A percentile compares a stretch with the other conserved stretches of the same genome.
phyloP scores from a whole-genome alignment of 2,113 vertebrate genomes.

The Phycodurus eques region DNA sequence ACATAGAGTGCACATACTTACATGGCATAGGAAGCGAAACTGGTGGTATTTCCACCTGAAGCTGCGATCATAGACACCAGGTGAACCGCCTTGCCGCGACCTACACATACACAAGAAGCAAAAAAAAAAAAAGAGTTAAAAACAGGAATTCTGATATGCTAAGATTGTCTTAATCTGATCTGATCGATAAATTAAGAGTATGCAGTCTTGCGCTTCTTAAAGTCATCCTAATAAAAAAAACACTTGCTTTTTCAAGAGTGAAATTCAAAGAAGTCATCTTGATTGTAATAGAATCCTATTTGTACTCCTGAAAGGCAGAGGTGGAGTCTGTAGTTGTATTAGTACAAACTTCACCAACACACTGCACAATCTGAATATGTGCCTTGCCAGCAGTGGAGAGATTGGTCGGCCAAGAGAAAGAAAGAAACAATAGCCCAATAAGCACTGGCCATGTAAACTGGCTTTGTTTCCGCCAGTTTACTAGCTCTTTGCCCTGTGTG shows the following conservation, averaged over 20 bases:
- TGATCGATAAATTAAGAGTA: neutral
- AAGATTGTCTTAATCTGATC: neutral
- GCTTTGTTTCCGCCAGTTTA: no score
- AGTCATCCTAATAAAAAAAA: no score
- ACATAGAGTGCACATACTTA: slow-evolving; percentile 69
- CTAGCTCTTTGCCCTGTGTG: no score
- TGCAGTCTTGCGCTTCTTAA: no score
- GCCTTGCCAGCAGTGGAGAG: slow-evolving; percentile 58
- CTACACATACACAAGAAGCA: slow-evolving; percentile 39
- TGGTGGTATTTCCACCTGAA: slow-evolving; percentile 99
- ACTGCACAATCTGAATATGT: slow-evolving; percentile 33
- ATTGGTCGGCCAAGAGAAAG: neutral
- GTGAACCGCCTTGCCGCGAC: slow-evolving; percentile 86
- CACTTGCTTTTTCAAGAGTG: no score
- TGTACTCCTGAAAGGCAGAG: slow-evolving; percentile 19
- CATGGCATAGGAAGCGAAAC: slow-evolving; percentile 97
- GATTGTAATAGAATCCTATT: slow-evolving; percentile 5
- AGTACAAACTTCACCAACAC: slow-evolving; percentile 48
- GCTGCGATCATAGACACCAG: slow-evolving; percentile 92
- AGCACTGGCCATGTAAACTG: no score
- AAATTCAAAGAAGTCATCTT: slow-evolving; percentile 1
- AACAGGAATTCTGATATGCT: neutral
- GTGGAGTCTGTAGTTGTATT: slow-evolving; percentile 62
- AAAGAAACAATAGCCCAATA: no score
- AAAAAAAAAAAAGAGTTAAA: neutral